These are phyloP conservation scores for Aricia agestis DNA, from an alignment of 1,140 invertebrate genomes.

Conservation along the genomic window DNA sequence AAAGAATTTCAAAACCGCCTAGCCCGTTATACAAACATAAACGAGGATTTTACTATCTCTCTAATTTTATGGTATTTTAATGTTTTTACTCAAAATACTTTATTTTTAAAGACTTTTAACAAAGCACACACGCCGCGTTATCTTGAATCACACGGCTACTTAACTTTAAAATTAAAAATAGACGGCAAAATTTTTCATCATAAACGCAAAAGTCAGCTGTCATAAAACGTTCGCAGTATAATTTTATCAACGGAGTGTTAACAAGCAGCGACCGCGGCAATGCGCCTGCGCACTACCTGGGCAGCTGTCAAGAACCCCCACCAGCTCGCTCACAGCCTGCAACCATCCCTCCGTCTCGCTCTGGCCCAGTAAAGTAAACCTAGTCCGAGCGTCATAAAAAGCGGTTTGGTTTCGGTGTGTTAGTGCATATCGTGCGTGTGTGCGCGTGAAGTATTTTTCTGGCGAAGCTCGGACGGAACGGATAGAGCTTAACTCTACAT, in stretches of 20 bases:
- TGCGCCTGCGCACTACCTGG: slow-evolving; percentile 64
- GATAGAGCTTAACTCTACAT: slow-evolving; percentile 47
- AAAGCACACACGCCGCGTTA: neutral
- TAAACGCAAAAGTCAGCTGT: slow-evolving; percentile 40
- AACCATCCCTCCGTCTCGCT: slow-evolving; percentile 50
- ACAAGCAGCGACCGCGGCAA: slow-evolving; percentile 63
- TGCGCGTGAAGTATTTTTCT: slow-evolving; percentile 66
- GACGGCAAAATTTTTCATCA: neutral
- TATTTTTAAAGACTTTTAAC: neutral
- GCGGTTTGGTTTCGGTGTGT: slow-evolving; percentile 65
- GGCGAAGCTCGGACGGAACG: slow-evolving; percentile 42
- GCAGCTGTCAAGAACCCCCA: slow-evolving; percentile 68
- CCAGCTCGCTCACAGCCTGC: slow-evolving; percentile 52
- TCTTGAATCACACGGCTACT: neutral
- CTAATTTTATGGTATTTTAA: neutral
- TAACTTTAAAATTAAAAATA: neutral
- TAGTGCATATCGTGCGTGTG: slow-evolving; percentile 42
- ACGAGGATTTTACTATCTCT: neutral
- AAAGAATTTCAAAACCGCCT: neutral
- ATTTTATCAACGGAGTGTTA: slow-evolving; percentile 62
- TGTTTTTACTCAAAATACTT: neutral
- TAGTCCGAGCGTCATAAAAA: slow-evolving; percentile 63
- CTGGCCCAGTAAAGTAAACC: slow-evolving; percentile 53
- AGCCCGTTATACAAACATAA: neutral
- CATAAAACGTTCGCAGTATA: slow-evolving; percentile 53